Evolutionary conservation across 1,140 invertebrate species (phyloP).

Genomic region (Lanistes nyassanus): DNA sequence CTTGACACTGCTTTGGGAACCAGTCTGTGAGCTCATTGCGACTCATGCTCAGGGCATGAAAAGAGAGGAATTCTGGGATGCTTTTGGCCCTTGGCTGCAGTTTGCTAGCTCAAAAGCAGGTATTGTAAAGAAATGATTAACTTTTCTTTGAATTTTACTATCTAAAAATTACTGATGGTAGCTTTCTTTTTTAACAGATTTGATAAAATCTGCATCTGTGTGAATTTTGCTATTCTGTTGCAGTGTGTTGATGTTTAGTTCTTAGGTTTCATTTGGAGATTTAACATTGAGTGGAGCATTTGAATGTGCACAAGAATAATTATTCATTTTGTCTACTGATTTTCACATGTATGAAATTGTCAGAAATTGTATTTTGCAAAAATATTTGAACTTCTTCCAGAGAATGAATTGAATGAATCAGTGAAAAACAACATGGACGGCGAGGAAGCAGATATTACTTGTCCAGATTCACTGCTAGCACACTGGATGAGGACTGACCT

Average conservation of each 20-base stretch:
- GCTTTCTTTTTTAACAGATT: too few relatives aligned
- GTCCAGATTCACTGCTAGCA: not conserved
- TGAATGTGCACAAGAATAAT: too few relatives aligned
- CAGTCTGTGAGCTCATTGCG: conserved; percentile 78
- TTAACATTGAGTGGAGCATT: too few relatives aligned
- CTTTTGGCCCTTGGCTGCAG: conserved; percentile 76
- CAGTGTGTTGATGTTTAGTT: too few relatives aligned
- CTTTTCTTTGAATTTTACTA: too few relatives aligned
- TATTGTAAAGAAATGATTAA: conserved; percentile 19
- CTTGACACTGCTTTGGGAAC: conserved; percentile 89
- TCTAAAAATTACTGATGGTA: too few relatives aligned
- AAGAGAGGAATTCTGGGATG: conserved; percentile 79
- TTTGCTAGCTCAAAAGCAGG: conserved; percentile 62
- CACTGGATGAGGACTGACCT: not conserved
- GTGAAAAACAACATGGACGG: not conserved
- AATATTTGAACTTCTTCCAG: not conserved
- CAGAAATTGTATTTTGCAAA: conserved; percentile 10
- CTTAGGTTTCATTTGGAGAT: too few relatives aligned
- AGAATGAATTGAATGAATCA: not conserved
- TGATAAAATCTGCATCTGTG: too few relatives aligned
- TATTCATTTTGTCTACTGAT: too few relatives aligned
- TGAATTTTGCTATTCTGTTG: too few relatives aligned
- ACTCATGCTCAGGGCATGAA: conserved; percentile 77
- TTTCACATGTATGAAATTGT: too few relatives aligned
- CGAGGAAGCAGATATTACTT: not conserved